Percentiles rank a stretch among this genome's conserved stretches.
Conservation (phyloP, 2,888 invertebrate species). For the Eupithecia abbreviata region DNA sequence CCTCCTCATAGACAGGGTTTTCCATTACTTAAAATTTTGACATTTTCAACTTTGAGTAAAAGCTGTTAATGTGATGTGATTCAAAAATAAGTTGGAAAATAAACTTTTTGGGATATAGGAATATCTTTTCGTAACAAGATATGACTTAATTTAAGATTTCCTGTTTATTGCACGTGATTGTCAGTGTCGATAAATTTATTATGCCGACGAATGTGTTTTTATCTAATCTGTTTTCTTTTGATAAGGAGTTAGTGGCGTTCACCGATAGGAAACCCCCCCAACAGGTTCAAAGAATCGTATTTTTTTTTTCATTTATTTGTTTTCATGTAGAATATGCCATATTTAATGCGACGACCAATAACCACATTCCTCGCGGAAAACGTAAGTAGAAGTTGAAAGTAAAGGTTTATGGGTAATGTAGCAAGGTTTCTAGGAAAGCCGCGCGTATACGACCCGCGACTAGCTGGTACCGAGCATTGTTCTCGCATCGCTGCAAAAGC, state of each 20-base stretch:
- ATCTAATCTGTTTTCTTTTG: not conserved
- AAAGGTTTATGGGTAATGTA: conserved; percentile 15
- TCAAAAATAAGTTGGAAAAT: not conserved
- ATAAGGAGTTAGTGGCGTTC: not conserved
- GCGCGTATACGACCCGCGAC: conserved; percentile 23
- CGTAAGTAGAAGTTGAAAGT: not conserved
- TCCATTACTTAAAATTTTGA: too few relatives aligned
- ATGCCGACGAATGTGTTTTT: not conserved
- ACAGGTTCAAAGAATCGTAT: too few relatives aligned
- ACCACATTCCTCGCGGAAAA: not conserved
- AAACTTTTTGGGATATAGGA: not conserved
- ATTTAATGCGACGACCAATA: not conserved
- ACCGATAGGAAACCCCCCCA: too few relatives aligned
- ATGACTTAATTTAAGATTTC: too few relatives aligned
- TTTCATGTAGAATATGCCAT: not conserved
- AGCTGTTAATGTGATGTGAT: not conserved
- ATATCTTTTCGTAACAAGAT: too few relatives aligned
- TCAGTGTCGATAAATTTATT: not conserved
- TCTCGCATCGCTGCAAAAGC: conserved; percentile 37
- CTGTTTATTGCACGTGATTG: too few relatives aligned
- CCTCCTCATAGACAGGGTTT: too few relatives aligned
- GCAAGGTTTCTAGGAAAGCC: conserved; percentile 37
- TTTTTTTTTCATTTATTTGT: too few relatives aligned
- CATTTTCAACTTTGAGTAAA: too few relatives aligned
- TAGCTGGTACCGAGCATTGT: conserved; percentile 32